phyloP scores from a whole-genome alignment of 2,888 invertebrate species.

The Trisateles emortualis region DNA sequence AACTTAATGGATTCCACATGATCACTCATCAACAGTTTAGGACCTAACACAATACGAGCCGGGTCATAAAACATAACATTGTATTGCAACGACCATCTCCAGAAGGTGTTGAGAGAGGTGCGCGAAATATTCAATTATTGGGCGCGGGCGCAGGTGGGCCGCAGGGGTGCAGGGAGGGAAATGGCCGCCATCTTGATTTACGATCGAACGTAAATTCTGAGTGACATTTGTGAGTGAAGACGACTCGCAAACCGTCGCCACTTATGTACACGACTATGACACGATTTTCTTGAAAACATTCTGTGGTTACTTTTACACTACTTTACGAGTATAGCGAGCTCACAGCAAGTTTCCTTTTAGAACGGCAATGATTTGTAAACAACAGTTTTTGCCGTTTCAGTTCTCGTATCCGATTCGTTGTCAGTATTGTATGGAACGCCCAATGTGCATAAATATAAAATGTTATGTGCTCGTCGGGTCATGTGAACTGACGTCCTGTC shows the following conservation, averaged over 20 bases:
- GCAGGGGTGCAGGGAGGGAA: constrained; percentile 56
- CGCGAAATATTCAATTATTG: constrained; percentile 86
- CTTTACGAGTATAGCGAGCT: constrained; percentile 41
- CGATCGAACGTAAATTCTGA: constrained; percentile 82
- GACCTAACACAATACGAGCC: constrained; percentile 82
- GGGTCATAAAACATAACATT: constrained; percentile 82
- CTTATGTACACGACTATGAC: constrained; percentile 63
- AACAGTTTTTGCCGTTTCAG: constrained; percentile 42
- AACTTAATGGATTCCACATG: constrained; percentile 81
- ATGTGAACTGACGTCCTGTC: constrained; percentile 50
- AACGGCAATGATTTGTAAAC: constrained; percentile 55
- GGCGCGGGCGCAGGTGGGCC: constrained; percentile 79
- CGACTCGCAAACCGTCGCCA: constrained; percentile 63
- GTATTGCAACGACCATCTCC: constrained; percentile 72
- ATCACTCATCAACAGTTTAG: constrained; percentile 86
- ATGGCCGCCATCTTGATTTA: constrained; percentile 85
- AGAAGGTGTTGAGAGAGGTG: constrained; percentile 84
- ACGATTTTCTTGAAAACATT: constrained; percentile 73
- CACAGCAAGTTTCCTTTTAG: constrained; percentile 32
- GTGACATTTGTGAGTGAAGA: constrained; percentile 83
- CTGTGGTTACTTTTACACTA: constrained; percentile 61
- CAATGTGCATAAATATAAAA: constrained; percentile 62
- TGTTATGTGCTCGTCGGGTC: constrained; percentile 56
- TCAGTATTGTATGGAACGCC: constrained; percentile 59
- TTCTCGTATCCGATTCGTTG: constrained; percentile 45